Conservation (phyloP, 2,888 invertebrate species). For the Temnothorax unifasciatus region DNA sequence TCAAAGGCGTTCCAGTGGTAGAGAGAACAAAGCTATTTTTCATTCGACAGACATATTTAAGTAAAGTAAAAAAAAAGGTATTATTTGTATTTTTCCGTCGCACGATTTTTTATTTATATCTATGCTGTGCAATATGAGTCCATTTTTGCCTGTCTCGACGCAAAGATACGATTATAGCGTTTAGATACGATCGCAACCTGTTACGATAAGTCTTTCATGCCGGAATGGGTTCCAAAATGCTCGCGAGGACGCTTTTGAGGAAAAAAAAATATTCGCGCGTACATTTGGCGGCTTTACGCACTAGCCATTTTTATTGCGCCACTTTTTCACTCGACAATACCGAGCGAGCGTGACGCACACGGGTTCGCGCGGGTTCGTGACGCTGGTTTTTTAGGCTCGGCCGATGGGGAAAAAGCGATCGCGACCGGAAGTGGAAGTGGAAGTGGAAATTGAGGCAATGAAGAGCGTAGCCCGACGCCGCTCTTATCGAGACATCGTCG, state of each 20-base stretch:
- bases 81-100: background rate
- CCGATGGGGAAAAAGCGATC: conserved; percentile 82
- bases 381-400: conserved; percentile 78
- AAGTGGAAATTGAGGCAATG: conserved; percentile 85
- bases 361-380: conserved; percentile 61
- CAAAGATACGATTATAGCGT: conserved; percentile 2
- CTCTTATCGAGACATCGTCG: conserved; percentile 84
- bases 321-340: conserved; percentile 60
- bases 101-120: background rate
- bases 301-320: conserved; percentile 56
- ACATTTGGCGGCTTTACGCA: conserved; percentile 39
- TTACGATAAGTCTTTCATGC: background rate
- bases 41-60: background rate
- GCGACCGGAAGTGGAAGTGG: conserved; percentile 83
- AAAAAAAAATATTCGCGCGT: conserved; percentile 28
- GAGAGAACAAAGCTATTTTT: background rate
- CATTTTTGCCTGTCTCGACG: background rate
- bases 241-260: background rate
- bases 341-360: conserved; percentile 57
- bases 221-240: background rate
- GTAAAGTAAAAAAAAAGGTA: background rate
- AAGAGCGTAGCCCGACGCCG: conserved; percentile 83
- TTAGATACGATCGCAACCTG: conserved; percentile 19
- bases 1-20: background rate
- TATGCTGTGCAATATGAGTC: background rate